Evolutionary conservation across 2,888 invertebrate genomes (phyloP), one percentile per base, ranked within the genome.

Genomic region (Lycia hirtaria): DNA sequence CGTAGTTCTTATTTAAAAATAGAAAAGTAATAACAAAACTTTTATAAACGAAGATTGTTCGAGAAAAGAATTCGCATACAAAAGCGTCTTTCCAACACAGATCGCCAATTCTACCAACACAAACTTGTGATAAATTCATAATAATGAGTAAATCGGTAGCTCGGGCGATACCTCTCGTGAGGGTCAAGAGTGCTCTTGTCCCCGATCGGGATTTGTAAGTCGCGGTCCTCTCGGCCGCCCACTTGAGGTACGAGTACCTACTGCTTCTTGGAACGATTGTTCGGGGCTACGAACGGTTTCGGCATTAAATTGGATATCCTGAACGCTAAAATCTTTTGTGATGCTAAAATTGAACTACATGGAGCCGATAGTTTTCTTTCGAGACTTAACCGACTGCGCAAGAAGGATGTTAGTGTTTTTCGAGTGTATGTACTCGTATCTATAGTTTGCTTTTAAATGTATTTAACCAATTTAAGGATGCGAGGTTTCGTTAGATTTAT

Each of bases 161-260:
- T 63, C 44, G 59, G 56, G 60, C 48, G 48, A 61, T 59, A 51
- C 64, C 62, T 58, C 56, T 61, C 38, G 54, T 75, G 75, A 80
- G 83, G 87, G 88, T 85, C 83, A 80, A 85, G 87, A 73, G 75
- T 57, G 68, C 78, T 71, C 85, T 87, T 80, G 80, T 83, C 83
- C 82, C 71, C 77, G 65, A 76, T 76, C 69, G 79, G 82, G 80
- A 83, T 84, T 82, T 83, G 57, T 47, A 83, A 87, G 86, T 83
- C 80, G 84, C 75, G 83, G 83, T 81, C 79, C 79, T 73, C 81
- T 80, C 73, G 56, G 71, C 74, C 76, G 76, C 69, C 78, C 73
- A 73, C 78, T 78, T 77, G 75, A 75, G 74, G 78, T 71, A 72
- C n/a, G n/a, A n/a, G n/a, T n/a, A n/a, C n/a, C n/a, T n/a, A n/a